phyloP scores from a whole-genome alignment of 2,888 invertebrate species.

The Drosophila monieri region DNA sequence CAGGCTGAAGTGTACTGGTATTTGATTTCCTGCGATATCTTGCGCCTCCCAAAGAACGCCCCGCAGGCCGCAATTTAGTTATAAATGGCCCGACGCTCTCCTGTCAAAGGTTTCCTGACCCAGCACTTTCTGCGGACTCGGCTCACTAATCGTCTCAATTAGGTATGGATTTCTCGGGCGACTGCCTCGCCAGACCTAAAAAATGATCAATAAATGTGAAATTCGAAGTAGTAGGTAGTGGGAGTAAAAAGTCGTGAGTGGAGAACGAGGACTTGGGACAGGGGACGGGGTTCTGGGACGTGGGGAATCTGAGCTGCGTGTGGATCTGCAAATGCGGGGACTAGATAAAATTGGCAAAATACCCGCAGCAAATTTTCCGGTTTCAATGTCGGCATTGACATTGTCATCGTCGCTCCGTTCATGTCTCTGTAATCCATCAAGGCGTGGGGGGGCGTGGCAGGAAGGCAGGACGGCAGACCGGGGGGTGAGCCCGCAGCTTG shows the following conservation, averaged over 20 bases:
- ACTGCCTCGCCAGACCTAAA: constrained; percentile 32
- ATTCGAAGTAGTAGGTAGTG: constrained; percentile 11
- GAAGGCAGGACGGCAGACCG: constrained; percentile 39
- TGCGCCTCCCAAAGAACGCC: not conserved
- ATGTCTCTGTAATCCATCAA: constrained; percentile 40
- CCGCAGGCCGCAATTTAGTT: constrained; percentile 54
- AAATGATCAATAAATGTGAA: constrained; percentile 66
- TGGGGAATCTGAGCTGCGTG: not conserved
- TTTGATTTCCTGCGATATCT: not conserved
- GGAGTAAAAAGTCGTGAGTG: not conserved
- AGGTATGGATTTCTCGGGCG: constrained; percentile 70
- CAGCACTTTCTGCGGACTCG: constrained; percentile 41
- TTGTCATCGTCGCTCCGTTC: constrained; percentile 61
- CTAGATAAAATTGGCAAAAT: constrained; percentile 64
- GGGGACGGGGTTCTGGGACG: not conserved
- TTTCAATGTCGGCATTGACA: constrained; percentile 75
- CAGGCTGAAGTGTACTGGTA: constrained; percentile 45
- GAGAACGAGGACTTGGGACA: not conserved
- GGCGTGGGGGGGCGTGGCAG: constrained; percentile 36
- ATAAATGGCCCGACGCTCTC: constrained; percentile 61
- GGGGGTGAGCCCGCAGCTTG: constrained; percentile 58
- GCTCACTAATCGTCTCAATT: constrained; percentile 78
- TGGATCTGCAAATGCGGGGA: constrained; percentile 16
- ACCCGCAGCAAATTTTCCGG: constrained; percentile 81
- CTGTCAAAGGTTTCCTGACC: constrained; percentile 62